Percentiles rank a stretch among this genome's conserved stretches.
Evolutionary conservation across 2,888 invertebrate genomes (phyloP).

Genomic region (Taphrorychus bicolor): DNA sequence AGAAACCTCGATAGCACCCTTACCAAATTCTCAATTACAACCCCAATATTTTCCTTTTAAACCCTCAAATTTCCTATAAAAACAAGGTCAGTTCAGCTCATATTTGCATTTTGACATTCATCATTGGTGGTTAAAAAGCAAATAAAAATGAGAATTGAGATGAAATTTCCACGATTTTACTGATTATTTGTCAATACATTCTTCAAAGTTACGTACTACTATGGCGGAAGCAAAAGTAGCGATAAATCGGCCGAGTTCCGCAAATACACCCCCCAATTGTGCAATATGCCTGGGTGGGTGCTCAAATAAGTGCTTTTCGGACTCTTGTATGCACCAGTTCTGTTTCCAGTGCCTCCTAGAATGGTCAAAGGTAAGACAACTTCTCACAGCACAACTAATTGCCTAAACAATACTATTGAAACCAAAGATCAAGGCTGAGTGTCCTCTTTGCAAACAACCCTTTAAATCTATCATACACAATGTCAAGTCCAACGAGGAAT

Average conservation of each 20-base stretch:
- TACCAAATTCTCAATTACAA: too few species aligned
- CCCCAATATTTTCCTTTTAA: too few species aligned
- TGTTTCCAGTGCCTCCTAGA: conserved; percentile 91
- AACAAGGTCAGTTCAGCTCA: conserved; percentile 24
- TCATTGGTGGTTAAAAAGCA: background rate
- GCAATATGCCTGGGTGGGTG: conserved; percentile 90
- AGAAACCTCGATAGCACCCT: too few species aligned
- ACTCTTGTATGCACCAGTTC: conserved; percentile 92
- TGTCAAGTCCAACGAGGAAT: conserved; percentile 85
- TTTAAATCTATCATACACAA: conserved; percentile 94
- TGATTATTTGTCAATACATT: background rate
- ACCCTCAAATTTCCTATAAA: too few species aligned
- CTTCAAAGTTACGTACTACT: too few species aligned
- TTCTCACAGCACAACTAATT: background rate
- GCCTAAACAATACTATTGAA: background rate
- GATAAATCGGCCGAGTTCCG: conserved; percentile 46
- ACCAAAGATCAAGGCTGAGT: conserved; percentile 81
- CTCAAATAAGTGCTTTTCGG: conserved; percentile 88
- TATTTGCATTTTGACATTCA: conserved; percentile 20
- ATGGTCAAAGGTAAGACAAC: conserved; percentile 83
- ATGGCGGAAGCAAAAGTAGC: conserved; percentile 51
- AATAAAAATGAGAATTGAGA: background rate
- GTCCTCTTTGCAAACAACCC: conserved; percentile 91
- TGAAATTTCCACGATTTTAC: background rate
- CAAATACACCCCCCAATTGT: conserved; percentile 82